These are phyloP conservation scores for Lypha dubia DNA, from an alignment of 2,888 invertebrate species.

Conservation along the genomic window DNA sequence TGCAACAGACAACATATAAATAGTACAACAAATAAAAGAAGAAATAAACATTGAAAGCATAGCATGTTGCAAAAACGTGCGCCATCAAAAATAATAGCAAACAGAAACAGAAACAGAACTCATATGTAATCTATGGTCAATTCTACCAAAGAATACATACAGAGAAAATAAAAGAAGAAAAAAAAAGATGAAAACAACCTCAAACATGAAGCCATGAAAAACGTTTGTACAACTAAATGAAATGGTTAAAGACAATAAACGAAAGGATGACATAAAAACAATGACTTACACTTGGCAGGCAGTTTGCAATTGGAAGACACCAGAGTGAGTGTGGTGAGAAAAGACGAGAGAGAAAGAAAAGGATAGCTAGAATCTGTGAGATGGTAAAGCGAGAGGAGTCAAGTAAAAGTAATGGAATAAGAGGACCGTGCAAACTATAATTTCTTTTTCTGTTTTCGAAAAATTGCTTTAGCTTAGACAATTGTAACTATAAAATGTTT, in stretches of 20 bases:
- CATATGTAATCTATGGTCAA: slow-evolving; percentile 69
- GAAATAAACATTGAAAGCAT: slow-evolving; percentile 64
- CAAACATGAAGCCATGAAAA: slow-evolving; percentile 56
- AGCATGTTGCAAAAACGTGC: slow-evolving; percentile 72
- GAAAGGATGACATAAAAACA: slow-evolving; percentile 59
- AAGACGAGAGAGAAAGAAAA: background rate
- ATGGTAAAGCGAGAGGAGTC: background rate
- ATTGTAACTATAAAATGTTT: slow-evolving; percentile 68
- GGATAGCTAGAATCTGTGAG: background rate
- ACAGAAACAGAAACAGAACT: slow-evolving; percentile 49
- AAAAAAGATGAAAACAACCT: slow-evolving; percentile 36
- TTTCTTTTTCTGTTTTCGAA: no score
- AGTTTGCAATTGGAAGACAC: background rate
- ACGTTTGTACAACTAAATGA: slow-evolving; percentile 60
- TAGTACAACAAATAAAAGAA: slow-evolving; percentile 24
- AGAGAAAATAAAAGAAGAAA: slow-evolving; percentile 4
- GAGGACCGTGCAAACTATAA: background rate
- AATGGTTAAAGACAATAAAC: slow-evolving; percentile 62
- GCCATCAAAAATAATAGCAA: slow-evolving; percentile 70
- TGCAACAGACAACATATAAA: slow-evolving; percentile 30
- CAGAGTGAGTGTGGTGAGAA: background rate
- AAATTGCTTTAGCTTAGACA: slow-evolving; percentile 62
- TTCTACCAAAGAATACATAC: slow-evolving; percentile 20
- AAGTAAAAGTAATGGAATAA: background rate
- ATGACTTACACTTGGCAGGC: slow-evolving; percentile 35